Evolutionary conservation across 1,140 invertebrate genomes (phyloP).

Genomic region (Anastatus disparis): DNA sequence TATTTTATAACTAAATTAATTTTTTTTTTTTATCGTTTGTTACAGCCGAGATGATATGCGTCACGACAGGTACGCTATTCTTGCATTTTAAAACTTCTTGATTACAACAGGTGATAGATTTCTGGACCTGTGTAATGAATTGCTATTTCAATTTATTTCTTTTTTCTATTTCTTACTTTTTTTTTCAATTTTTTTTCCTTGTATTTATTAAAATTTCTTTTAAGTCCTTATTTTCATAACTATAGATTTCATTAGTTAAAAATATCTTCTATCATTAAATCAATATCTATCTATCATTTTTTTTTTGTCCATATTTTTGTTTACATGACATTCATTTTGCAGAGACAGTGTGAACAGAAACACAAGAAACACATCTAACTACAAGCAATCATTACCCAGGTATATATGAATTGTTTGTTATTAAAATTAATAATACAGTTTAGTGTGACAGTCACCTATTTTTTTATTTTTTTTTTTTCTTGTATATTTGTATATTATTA

Average conservation of each 20-base stretch:
- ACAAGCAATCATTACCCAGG: conserved; percentile 69
- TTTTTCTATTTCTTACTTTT: conserved; percentile 3
- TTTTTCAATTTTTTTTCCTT: conserved; percentile 3
- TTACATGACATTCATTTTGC: conserved; percentile 67
- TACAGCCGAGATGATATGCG: conserved; percentile 68
- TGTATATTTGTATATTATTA: conserved; percentile 6
- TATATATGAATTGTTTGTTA: conserved; percentile 64
- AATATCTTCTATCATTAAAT: conserved; percentile 7
- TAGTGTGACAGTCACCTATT: conserved; percentile 37
- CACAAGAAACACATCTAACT: conserved; percentile 68
- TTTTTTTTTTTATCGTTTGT: conserved; percentile 55
- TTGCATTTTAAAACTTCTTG: conserved; percentile 63
- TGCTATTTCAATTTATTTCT: conserved; percentile 52
- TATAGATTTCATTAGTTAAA: too few relatives aligned
- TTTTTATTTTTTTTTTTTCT: conserved; percentile 26
- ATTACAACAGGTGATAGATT: conserved; percentile 66
- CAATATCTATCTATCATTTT: conserved; percentile 26
- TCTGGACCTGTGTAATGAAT: conserved; percentile 68
- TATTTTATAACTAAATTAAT: conserved; percentile 28
- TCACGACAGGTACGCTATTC: conserved; percentile 69
- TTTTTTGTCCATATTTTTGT: conserved; percentile 65
- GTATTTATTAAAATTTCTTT: too few relatives aligned
- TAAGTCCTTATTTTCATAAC: too few relatives aligned
- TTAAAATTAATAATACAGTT: conserved; percentile 51
- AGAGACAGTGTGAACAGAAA: conserved; percentile 70